phyloP scores from a whole-genome alignment of 1,140 invertebrate genomes.

The Drosophila lacteicornis region DNA sequence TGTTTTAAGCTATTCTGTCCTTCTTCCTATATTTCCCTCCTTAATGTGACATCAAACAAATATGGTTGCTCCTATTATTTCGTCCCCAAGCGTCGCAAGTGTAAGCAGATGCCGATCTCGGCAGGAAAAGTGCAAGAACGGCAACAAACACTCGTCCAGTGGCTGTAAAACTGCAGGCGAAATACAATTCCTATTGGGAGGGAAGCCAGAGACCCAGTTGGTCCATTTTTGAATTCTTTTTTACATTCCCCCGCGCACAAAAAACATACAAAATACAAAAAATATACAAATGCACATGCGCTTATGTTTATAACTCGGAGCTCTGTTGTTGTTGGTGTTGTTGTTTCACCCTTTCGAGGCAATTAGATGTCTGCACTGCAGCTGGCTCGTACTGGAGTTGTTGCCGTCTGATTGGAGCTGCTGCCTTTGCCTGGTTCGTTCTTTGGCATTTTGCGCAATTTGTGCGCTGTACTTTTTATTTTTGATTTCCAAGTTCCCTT shows the following conservation, averaged over 20 bases:
- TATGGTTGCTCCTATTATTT: neutral
- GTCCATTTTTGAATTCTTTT: conserved; percentile 74
- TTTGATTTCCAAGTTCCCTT: conserved; percentile 20
- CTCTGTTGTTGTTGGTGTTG: conserved; percentile 41
- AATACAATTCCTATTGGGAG: conserved; percentile 67
- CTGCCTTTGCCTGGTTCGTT: conserved; percentile 52
- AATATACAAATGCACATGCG: conserved; percentile 13
- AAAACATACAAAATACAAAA: conserved; percentile 13
- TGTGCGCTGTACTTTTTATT: conserved; percentile 70
- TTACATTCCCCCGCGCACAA: conserved; percentile 33
- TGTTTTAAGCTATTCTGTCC: too few species aligned
- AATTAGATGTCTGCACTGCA: conserved; percentile 54
- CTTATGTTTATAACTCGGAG: conserved; percentile 41
- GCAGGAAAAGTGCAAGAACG: conserved; percentile 34
- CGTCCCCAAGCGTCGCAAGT: neutral
- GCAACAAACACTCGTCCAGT: conserved; percentile 21
- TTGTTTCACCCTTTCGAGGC: conserved; percentile 43
- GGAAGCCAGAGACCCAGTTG: conserved; percentile 52
- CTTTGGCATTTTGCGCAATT: conserved; percentile 76
- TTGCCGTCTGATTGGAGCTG: conserved; percentile 34
- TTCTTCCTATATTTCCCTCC: too few species aligned
- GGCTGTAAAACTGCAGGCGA: conserved; percentile 38
- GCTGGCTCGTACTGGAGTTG: conserved; percentile 31
- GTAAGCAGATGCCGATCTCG: conserved; percentile 40
- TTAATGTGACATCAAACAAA: too few species aligned